Base-by-base conservation (phyloP, 1,140 invertebrate species). In the Tribolium madens region DNA sequence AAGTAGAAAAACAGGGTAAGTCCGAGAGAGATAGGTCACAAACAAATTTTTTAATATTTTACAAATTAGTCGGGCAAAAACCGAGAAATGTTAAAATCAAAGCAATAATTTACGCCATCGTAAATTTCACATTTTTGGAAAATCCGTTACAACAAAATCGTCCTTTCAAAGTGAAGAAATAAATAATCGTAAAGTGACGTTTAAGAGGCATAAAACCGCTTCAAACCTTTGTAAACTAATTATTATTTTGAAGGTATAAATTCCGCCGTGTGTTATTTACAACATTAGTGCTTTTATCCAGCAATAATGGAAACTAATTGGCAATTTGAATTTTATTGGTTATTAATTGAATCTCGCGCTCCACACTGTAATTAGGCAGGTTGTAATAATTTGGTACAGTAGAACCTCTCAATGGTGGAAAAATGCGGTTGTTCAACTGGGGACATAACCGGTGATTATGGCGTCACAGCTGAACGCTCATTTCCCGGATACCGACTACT, bases 401-500 rank as follows among this genome's bases (percentile, higher is more conserved):
- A 26, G 36, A 42, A 42, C n/a, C n/a, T 42, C n/a, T 4, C 3
- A 4, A 9, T 5, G 18, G 3, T 26, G 21, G 2, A 42, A 42
- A 42, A 42, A n/a, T 42, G 36, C 36, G 57, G 57, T 64, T 64
- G 57, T 64, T 64, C 57, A 64, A 64, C 57, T 33, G 57, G 21
- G n/a, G 3, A 47, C 50, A 50, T 72, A 72, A 72, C 71, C 48
- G 18, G 48, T 57, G 50, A 57, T 73, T 73, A 73, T 73, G 50
- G 47, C 48, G 50, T 73, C 50, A 73, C 71, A 73, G 18, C 12
- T 73, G 71, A 73, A 73, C 36, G 71, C 12, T 13, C 36, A 73
- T 73, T 73, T 73, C 71, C 71, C 71, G 71, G 71, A 73, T 73
- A 57, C 71, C 18, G 2, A 46, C 42, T 42, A 14, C 48, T 73